These are phyloP conservation scores for Globia sparganii DNA, from an alignment of 2,888 invertebrate species.

Conservation along the genomic window DNA sequence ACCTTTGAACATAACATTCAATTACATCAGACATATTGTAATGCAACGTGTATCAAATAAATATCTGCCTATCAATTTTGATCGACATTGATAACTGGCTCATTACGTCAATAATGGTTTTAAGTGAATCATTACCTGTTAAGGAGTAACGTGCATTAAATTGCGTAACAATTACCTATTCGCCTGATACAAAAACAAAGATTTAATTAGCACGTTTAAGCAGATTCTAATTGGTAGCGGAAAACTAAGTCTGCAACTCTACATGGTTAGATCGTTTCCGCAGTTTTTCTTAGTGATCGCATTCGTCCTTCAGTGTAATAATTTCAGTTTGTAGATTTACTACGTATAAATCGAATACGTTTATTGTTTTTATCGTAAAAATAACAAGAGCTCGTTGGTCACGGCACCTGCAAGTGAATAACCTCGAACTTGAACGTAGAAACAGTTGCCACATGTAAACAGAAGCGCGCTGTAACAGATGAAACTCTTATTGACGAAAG, in stretches of 20 bases:
- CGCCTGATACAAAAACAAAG: conserved; percentile 80
- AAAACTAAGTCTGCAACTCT: conserved; percentile 62
- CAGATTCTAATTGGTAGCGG: conserved; percentile 70
- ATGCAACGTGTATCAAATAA: conserved; percentile 25
- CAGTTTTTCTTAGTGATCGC: conserved; percentile 62
- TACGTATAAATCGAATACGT: conserved; percentile 24
- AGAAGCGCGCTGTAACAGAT: conserved; percentile 79
- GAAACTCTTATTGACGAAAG: conserved; percentile 82
- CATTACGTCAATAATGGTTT: conserved; percentile 36
- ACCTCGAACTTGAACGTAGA: conserved; percentile 88
- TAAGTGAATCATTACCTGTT: conserved; percentile 57
- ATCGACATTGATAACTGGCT: conserved; percentile 45
- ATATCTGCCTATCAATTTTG: conserved; percentile 30
- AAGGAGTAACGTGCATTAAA: conserved; percentile 66
- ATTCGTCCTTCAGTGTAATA: conserved; percentile 63
- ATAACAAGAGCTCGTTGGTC: conserved; percentile 53
- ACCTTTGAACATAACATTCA: conserved; percentile 15
- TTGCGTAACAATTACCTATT: conserved; percentile 76
- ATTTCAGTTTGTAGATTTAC: too few species aligned
- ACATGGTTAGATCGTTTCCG: conserved; percentile 57
- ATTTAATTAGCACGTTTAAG: conserved; percentile 71
- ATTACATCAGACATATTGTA: conserved; percentile 25
- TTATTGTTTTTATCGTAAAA: conserved; percentile 43
- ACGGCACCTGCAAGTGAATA: conserved; percentile 73
- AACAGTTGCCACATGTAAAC: conserved; percentile 83